Base-by-base conservation (phyloP, 2,888 invertebrate genomes). In the Spisula subtruncata region DNA sequence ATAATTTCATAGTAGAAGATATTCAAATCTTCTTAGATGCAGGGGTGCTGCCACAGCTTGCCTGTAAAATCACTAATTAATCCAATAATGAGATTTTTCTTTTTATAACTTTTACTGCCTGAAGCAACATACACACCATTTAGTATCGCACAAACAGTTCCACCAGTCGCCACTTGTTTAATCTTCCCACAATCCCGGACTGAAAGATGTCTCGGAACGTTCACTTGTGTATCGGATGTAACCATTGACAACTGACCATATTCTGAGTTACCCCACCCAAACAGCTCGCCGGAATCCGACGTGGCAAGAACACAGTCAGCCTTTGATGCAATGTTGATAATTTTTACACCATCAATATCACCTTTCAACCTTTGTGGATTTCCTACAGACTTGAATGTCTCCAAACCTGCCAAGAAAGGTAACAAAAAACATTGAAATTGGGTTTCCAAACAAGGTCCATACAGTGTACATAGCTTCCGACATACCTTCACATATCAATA, bases 261-360 rank as follows among this genome's bases (percentile, higher is more conserved):
- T 97, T 99, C 99, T 0, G 98, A 98, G 96, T 99, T 99, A 12
- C 99, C 99, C 99, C 99, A 99, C 0, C 99, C 99, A 97, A 99
- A 99, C 0, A 99, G 97, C 95, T 99, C 98, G 5, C 99, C 99
- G 94, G 98, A 98, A 92, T 98, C 98, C 98, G 94, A 92, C 48
- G 99, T 97, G 14, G 99, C 99, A 91, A 99, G 97, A 20, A 98
- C 98, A 97, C 98, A 99, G 97, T 99, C 99, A 0, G 98, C 98
- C 71, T 98, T 97, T 81, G 98, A 98, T 0, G 98, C 97, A 0
- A 99, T 96, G 96, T 98, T 98, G 14, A 98, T 97, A 87, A 99
- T 98, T 90, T 97, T 98, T 97, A 99, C 98, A 29, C 97, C 97
- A 83, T 98, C 97, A 86, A 99, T 98, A 95, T 99, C 99, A 0